These are phyloP conservation scores for Macroglossus sobrinus DNA, from an alignment of 2,113 vertebrate genomes.

Conservation along the genomic window DNA sequence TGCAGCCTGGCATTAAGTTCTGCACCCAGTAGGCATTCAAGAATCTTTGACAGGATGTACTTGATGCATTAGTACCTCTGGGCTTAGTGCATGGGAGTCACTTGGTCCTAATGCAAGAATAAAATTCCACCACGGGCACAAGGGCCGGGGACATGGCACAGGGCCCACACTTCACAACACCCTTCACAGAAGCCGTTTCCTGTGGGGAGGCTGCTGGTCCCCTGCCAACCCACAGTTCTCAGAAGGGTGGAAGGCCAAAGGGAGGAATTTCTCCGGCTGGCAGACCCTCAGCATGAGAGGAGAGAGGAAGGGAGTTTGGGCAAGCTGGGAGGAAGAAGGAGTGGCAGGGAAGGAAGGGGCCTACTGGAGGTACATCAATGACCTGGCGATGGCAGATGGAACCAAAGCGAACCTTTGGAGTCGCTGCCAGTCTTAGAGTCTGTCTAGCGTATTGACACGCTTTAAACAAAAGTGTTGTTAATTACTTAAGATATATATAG, in stretches of 20 bases:
- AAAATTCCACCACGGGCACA: background rate
- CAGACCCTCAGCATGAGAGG: background rate
- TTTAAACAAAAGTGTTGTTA: background rate
- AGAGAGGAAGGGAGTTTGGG: background rate
- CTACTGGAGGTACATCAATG: background rate
- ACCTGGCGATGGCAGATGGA: background rate
- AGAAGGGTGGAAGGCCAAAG: conserved; percentile 47
- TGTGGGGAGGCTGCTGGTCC: conserved; percentile 8
- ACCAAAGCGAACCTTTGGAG: background rate
- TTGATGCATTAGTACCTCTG: background rate
- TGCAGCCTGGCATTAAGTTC: background rate
- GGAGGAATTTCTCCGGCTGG: conserved; percentile 42
- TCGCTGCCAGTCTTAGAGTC: background rate
- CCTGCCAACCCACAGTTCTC: conserved; percentile 18
- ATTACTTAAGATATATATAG: background rate
- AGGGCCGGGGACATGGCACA: background rate
- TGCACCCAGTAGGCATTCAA: background rate
- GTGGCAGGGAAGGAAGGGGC: conserved; percentile 16
- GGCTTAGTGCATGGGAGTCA: background rate
- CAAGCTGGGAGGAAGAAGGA: background rate
- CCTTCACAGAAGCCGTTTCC: conserved; percentile 21
- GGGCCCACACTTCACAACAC: background rate
- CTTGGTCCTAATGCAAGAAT: background rate
- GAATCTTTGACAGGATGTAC: background rate
- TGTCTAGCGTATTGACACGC: rapidly evolving